A percentile compares a stretch with the other conserved stretches of the same genome.
Evolutionary conservation across 1,140 invertebrate species (phyloP).

Genomic region (Nebria ingens): DNA sequence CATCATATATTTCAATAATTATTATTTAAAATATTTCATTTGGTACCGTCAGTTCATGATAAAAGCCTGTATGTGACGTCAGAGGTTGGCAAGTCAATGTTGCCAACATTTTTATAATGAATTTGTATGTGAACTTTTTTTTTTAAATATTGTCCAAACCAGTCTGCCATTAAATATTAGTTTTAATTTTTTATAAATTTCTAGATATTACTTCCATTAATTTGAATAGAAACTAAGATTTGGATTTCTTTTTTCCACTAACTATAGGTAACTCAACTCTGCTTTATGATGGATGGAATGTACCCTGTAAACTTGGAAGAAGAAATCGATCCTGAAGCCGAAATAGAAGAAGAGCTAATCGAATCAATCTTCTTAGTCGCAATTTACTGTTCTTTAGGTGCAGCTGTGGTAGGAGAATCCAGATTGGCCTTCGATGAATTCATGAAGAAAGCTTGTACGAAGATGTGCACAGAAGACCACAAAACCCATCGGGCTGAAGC

Average conservation of each 20-base stretch:
- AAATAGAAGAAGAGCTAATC: slow-evolving; percentile 42
- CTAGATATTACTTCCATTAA: slow-evolving; percentile 15
- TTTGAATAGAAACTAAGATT: slow-evolving; percentile 9
- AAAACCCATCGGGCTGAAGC: slow-evolving; percentile 49
- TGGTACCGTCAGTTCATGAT: too few species aligned
- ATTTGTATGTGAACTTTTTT: neutral
- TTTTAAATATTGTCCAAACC: neutral
- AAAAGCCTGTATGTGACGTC: too few species aligned
- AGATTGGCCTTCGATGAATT: slow-evolving; percentile 65
- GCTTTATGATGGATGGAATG: slow-evolving; percentile 64
- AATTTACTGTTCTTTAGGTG: slow-evolving; percentile 77
- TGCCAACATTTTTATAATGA: too few species aligned
- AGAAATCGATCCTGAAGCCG: slow-evolving; percentile 35
- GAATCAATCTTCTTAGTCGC: slow-evolving; percentile 66
- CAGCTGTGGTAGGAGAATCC: slow-evolving; percentile 55
- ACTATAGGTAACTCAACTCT: slow-evolving; percentile 67
- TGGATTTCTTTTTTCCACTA: neutral
- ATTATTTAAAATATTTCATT: too few species aligned
- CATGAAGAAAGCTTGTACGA: slow-evolving; percentile 61
- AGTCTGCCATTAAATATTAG: neutral
- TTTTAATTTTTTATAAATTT: slow-evolving; percentile 9
- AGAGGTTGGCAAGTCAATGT: too few species aligned
- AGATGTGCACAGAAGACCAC: slow-evolving; percentile 54
- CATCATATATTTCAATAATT: too few species aligned
- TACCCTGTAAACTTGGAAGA: slow-evolving; percentile 35